phyloP scores from a whole-genome alignment of 2,888 invertebrate genomes.

The Ellobium chinense region DNA sequence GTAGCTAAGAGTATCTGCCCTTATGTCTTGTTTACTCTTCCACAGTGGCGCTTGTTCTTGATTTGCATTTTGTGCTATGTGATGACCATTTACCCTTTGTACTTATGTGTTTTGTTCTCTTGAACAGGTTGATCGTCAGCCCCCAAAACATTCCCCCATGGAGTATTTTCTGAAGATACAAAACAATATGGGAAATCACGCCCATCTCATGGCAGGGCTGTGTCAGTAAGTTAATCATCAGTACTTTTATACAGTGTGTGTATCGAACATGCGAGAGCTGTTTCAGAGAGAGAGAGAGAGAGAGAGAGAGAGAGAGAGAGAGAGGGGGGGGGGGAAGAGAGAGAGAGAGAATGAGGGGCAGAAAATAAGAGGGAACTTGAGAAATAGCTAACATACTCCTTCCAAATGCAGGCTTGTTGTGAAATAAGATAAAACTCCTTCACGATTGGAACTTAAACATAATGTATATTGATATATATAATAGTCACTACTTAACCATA shows the following conservation, averaged over 20 bases:
- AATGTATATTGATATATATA: too few species aligned
- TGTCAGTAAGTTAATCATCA: slow-evolving; percentile 49
- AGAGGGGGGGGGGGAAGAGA: background rate
- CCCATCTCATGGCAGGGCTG: slow-evolving; percentile 72
- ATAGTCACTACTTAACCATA: too few species aligned
- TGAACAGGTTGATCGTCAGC: slow-evolving; percentile 54
- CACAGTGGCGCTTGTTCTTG: too few species aligned
- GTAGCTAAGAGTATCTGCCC: too few species aligned
- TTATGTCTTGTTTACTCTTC: too few species aligned
- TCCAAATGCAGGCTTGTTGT: too few species aligned
- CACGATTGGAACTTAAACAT: too few species aligned
- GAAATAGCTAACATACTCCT: background rate
- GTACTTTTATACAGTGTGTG: background rate
- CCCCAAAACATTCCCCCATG: slow-evolving; percentile 70
- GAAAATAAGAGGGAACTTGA: background rate
- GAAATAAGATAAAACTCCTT: too few species aligned
- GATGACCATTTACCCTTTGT: too few species aligned
- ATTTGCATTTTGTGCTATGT: too few species aligned
- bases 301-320: background rate
- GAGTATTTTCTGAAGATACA: slow-evolving; percentile 74
- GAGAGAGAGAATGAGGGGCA: background rate
- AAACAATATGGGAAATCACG: slow-evolving; percentile 74
- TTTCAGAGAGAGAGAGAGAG: background rate
- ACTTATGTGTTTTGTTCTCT: too few species aligned
- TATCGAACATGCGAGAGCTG: background rate